Base-by-base conservation (phyloP, 2,888 invertebrate genomes). In the Camptogramma bilineatum region DNA sequence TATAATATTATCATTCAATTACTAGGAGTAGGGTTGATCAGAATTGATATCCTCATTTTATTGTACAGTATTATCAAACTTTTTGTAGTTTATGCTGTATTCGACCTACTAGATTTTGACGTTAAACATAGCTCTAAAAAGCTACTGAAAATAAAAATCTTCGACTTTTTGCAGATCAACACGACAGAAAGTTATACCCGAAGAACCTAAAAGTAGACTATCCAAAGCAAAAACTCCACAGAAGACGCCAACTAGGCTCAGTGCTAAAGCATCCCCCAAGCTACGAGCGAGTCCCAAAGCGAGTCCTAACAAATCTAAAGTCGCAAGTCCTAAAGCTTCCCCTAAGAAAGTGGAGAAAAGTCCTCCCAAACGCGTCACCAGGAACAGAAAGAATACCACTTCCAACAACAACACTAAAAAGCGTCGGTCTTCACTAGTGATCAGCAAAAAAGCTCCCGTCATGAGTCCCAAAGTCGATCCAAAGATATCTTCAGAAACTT, bases 391-490 rank as follows among this genome's bases (percentile, higher is more conserved):
- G 60, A 71, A 70, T 2, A 47, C 50, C 51, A 21, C 62, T 1
- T 28, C 65, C 1, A 53, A 19, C 5, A 51, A 34, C 39, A 60
- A 50, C 31, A 50, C 39, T 16, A 65, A 79, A 55, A 85, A 76
- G 57, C 80, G 78, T 9, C 64, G 73, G 17, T 62, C 75, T 0
- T 80, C 83, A 1, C 64, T 88, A 16, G 81, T 86, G 10, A 77
- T 88, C 4, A 60, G 78, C 0, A 87, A 88, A 58, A 88, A 84
- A 68, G 55, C 80, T 0, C 87, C 87, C 0, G 72, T 73, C 8
- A 72, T 82, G 70, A 65, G 50, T 24, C 64, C 73, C 2, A 61
- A 68, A 56, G 59, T 57, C 0, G 42, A 39, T 10, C 31, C 61
- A 21, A 62, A 71, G 18, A 73, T 65, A 16, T 65, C 63, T 39